These are phyloP conservation scores for Balaenoptera acutorostrata DNA, from an alignment of 2,113 vertebrate species.

Conservation along the genomic window DNA sequence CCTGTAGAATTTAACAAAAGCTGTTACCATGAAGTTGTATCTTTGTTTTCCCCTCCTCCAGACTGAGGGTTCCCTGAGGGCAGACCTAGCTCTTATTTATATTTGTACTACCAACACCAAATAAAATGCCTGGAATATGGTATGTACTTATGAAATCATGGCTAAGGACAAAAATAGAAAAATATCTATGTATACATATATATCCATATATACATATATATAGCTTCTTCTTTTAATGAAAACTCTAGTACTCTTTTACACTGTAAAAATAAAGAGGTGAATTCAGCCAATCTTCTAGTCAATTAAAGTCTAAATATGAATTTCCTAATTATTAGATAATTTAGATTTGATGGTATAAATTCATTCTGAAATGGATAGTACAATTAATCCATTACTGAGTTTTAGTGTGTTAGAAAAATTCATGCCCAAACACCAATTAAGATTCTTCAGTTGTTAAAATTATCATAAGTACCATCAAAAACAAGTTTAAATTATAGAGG, in stretches of 20 bases:
- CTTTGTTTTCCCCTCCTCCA: neutral
- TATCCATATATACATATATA: too few species aligned
- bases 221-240: neutral
- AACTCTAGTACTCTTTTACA: neutral
- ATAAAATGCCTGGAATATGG: neutral
- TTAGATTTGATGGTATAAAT: neutral
- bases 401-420: neutral
- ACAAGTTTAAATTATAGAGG: neutral
- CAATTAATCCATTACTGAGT: neutral
- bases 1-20: neutral
- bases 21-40: neutral
- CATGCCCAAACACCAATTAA: conserved; percentile 10
- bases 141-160: neutral
- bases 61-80: neutral
- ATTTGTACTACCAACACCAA: neutral
- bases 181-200: neutral
- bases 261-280: neutral
- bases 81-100: neutral
- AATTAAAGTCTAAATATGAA: neutral
- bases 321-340: neutral
- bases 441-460: conserved; percentile 18
- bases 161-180: neutral
- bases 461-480: neutral
- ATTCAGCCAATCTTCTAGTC: neutral
- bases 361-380: neutral